Evolutionary conservation across 2,888 invertebrate genomes (phyloP), one percentile per base, ranked within the genome.

Genomic region (Ceratothoa steindachneri): DNA sequence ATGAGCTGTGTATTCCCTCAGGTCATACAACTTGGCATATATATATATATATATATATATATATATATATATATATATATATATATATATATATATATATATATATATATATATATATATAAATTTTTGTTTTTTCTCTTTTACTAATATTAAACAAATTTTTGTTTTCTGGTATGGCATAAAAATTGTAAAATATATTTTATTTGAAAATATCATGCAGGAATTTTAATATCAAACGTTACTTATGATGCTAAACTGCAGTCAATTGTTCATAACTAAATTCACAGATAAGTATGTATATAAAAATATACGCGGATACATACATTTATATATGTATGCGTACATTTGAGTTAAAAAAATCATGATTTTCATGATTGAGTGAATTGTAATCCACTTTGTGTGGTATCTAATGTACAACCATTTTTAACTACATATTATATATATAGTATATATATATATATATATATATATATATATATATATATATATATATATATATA

Each of bases 101-200:
- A 55, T 55, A 55, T 55, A 19, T 19, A 55, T 60, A 60, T 60
- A 60, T 60, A 60, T 60, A 60, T 60, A 60, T 60, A 51, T 51
- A 51, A n/a, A 51, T 51, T n/a, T 51, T n/a, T n/a, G 15, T n/a
- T 51, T n/a, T 51, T n/a, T 51, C 15, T n/a, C n/a, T n/a, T n/a
- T n/a, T n/a, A n/a, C n/a, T n/a, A n/a, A n/a, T n/a, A n/a, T n/a
- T n/a, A n/a, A n/a, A n/a, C n/a, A n/a, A n/a, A n/a, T n/a, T n/a
- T n/a, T n/a, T n/a, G n/a, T n/a, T n/a, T n/a, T n/a, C n/a, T n/a
- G n/a, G n/a, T n/a, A n/a, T n/a, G n/a, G n/a, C n/a, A n/a, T n/a
- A n/a, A n/a, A n/a, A n/a, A n/a, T n/a, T n/a, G n/a, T n/a, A n/a
- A n/a, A n/a, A n/a, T n/a, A n/a, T n/a, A n/a, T n/a, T n/a, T n/a